Evolutionary conservation across 2,888 invertebrate species (phyloP).

Genomic region (Stenoptilia bipunctidactyla): DNA sequence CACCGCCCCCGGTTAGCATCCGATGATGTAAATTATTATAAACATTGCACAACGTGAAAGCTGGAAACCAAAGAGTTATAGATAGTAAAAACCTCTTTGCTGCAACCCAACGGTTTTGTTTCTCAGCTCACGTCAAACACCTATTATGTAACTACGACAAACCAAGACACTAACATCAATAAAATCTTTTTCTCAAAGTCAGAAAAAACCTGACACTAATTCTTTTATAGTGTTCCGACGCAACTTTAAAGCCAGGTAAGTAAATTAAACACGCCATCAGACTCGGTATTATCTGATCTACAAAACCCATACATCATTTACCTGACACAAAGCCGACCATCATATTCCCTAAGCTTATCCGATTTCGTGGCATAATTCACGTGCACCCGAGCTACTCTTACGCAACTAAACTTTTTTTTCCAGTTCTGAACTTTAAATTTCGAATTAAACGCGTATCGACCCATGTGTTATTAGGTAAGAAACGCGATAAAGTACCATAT

Average conservation of each 20-base stretch:
- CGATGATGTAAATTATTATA: slow-evolving; percentile 44
- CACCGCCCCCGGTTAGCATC: slow-evolving; percentile 19
- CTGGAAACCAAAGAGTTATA: slow-evolving; percentile 39
- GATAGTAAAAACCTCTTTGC: slow-evolving; percentile 32
- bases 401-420: slow-evolving; percentile 31
- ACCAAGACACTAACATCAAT: too few relatives aligned
- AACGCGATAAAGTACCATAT: slow-evolving; percentile 19
- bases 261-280: slow-evolving; percentile 14
- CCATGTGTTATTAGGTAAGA: slow-evolving; percentile 23
- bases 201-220: too few relatives aligned
- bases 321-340: slow-evolving; percentile 63
- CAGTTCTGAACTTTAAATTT: slow-evolving; percentile 18
- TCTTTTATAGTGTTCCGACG: slow-evolving; percentile 11
- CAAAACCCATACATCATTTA: slow-evolving; percentile 40
- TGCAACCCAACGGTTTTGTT: slow-evolving; percentile 14
- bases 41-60: slow-evolving; percentile 53
- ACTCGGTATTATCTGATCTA: slow-evolving; percentile 21
- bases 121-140: slow-evolving; percentile 6
- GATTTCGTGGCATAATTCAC: slow-evolving; percentile 41
- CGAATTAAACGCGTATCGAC: slow-evolving; percentile 2
- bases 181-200: too few relatives aligned
- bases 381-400: slow-evolving; percentile 42
- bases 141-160: background rate
- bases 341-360: slow-evolving; percentile 39
- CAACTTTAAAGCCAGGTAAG: slow-evolving; percentile 18